These are phyloP conservation scores for Sebastolobus alascanus DNA, from an alignment of 2,797 vertebrate species.

Conservation along the genomic window DNA sequence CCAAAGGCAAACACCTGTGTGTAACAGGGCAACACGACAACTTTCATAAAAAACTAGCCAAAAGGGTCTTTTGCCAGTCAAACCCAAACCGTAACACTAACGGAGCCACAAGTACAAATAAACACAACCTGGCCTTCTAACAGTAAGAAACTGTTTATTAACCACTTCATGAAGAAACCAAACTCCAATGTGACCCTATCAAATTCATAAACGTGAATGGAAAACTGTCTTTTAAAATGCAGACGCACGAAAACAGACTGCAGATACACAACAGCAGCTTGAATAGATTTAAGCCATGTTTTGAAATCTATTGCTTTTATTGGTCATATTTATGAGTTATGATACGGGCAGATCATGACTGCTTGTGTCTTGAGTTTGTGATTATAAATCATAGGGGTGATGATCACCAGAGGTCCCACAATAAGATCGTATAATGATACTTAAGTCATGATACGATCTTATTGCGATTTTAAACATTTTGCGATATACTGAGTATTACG, in stretches of 20 bases:
- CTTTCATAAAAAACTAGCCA: conserved; percentile 52
- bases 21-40: conserved; percentile 42
- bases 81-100: conserved; percentile 36
- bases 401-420: too few species aligned
- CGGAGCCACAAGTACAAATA: conserved; percentile 43
- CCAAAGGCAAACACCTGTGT: conserved; percentile 75
- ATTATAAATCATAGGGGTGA: neutral
- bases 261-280: neutral
- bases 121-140: conserved; percentile 34
- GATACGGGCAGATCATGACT: neutral
- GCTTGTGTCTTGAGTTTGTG: neutral
- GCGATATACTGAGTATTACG: too few species aligned
- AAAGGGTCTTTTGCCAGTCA: conserved; percentile 34
- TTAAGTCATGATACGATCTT: too few species aligned
- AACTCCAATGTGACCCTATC: neutral
- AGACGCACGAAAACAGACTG: neutral
- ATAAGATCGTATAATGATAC: too few species aligned
- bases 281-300: neutral
- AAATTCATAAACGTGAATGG: neutral
- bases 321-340: neutral
- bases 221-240: conserved; percentile 18
- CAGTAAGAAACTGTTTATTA: conserved; percentile 50
- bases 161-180: conserved; percentile 44
- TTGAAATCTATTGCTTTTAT: neutral
- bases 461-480: too few species aligned